phyloP scores from a whole-genome alignment of 2,797 vertebrate genomes.

The Rousettus madagascariensis region DNA sequence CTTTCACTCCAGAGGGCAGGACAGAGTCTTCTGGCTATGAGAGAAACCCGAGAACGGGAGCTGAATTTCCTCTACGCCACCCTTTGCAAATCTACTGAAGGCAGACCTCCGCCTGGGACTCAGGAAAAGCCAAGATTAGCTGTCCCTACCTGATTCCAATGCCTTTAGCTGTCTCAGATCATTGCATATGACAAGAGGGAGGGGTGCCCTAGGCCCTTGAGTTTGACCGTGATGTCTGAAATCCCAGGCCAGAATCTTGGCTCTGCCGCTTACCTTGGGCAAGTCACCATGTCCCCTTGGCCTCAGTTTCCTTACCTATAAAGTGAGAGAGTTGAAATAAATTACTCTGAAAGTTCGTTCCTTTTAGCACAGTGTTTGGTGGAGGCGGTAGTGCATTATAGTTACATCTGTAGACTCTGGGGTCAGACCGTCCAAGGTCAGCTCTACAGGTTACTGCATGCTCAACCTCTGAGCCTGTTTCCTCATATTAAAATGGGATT shows the following conservation, averaged over 20 bases:
- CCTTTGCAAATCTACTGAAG: background rate
- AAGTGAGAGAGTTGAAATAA: background rate
- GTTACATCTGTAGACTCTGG: background rate
- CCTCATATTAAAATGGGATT: background rate
- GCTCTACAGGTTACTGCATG: accelerated
- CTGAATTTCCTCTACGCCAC: background rate
- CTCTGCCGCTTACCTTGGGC: background rate
- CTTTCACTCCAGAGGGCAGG: background rate
- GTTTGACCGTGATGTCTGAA: background rate
- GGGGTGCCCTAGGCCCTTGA: background rate
- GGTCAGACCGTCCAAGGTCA: background rate
- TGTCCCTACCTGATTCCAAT: background rate
- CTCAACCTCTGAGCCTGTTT: background rate
- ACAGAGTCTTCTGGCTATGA: background rate
- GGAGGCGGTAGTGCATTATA: background rate
- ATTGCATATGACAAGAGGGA: background rate
- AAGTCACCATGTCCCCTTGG: background rate
- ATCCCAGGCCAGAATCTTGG: background rate
- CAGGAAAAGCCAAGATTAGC: background rate
- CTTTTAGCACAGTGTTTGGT: background rate
- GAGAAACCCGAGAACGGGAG: background rate
- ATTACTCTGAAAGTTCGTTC: background rate
- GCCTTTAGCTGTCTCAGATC: background rate
- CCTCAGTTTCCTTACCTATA: background rate
- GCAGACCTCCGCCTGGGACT: background rate